Evolutionary conservation across 1,140 invertebrate genomes (phyloP), one percentile per base, ranked within the genome.

Genomic region (Lethrus apterus): DNA sequence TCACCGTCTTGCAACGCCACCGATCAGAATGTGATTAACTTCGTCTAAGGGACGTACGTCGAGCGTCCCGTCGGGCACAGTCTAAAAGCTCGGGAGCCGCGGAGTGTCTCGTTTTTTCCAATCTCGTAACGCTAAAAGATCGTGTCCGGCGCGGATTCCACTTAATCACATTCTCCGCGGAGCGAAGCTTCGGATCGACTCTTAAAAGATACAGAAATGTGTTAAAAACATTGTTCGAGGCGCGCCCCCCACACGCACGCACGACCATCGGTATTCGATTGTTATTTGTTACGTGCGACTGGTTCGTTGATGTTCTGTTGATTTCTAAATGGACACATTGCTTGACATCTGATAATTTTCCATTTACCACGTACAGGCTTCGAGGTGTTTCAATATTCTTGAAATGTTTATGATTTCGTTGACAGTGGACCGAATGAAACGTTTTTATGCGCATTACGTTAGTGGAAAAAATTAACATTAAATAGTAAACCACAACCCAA

Each of bases 21-120:
- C 43, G 41, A 51, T 50, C 44, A 57, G 55, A 57, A 57, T 57
- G 57, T 59, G 57, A 59, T 52, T 52, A 50, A 53, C 33, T 35
- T 48, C 43, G 18, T 38, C 44, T 35, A 32, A 33, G 15, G 21
- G 14, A 34, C n/a, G 24, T 26, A 7, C 31, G 32, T 19, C 21
- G 10, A 2, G 14, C 13, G 10, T 14, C 4, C 9, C 2, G 19
- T 24, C 20, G 32, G 2, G 26, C 44, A 46, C 44, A 29, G 32
- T 38, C 43, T 44, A n/a, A 34, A 23, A 14, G 44, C 3, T 15
- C 5, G 8, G 10, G 5, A n/a, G 5, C 24, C 24, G 24, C 7
- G 5, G 24, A 26, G 5, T n/a, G 5, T 26, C 24, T 26, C 24
- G 5, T n/a, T 17, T 3, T 13, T 34, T 10, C 19, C 33, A 3